Base-by-base conservation (phyloP, 2,797 vertebrate species). In the Smutsia temminckii region DNA sequence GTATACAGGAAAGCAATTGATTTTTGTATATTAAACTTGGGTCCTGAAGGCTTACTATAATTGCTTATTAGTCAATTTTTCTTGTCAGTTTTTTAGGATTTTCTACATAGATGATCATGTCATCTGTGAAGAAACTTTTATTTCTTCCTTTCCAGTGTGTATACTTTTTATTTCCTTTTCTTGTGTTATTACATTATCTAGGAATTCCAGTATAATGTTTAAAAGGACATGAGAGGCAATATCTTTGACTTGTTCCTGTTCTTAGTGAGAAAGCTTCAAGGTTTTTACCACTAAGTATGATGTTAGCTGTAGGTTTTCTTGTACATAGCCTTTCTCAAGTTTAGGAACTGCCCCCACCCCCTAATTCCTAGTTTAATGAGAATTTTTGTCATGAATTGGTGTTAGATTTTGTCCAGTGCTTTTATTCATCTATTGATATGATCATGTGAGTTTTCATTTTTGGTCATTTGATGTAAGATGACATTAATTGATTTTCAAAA, bases 151-250 rank as follows among this genome's bases (percentile, higher is more conserved):
- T 23, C 42, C 18, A 27, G 8, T 49, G 23, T 77, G 23, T 66
- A 29, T 37, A 29, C 1, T 42, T 49, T 8, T 5, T 12, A 0
- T 29, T n/a, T 2, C 8, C 6, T 1, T 40, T 40, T 55, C 46
- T 64, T 75, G 46, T 42, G 27, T 64, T 69, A n/a, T 2, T n/a
- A 32, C 21, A 42, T 42, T 64, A 64, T 46, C 27, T 34, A 27
- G 46, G 18, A 64, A 21, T 55, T 84, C 57, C 49, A 37, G 23
- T 49, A 59, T 29, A 53, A 78, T 21, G 57, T 2, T 68, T 23
- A 68, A 77, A 57, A 68, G 23, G 10, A 85, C 49, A 40, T 59
- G 37, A 29, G 23, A 37, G 32, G 32, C 37, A 32, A 61, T 4
- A 29, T 29, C 21, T 29, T 80, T 78, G 32, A 16, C 23, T 49